Conservation (phyloP, 2,888 invertebrate species). For the Onchidella celtica region DNA sequence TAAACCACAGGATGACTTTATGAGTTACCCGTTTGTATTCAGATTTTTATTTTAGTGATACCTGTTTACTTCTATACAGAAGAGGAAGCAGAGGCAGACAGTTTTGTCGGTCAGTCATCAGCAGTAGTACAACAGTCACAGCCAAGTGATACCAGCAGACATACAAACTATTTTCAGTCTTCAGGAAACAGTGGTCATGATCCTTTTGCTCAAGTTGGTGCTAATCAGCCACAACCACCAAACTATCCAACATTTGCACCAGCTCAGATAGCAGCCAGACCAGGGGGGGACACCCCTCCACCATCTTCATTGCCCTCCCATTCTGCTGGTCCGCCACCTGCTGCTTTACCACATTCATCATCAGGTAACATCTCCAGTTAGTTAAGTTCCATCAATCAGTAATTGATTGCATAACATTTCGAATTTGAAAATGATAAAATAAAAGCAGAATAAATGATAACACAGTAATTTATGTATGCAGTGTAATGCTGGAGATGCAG, state of each 20-base stretch:
- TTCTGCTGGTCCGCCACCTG: not conserved
- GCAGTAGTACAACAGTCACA: too few relatives aligned
- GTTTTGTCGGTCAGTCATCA: slow-evolving; percentile 77
- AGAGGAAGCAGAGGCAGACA: slow-evolving; percentile 80
- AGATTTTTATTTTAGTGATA: too few relatives aligned
- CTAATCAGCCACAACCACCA: slow-evolving; percentile 28
- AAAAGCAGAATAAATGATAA: too few relatives aligned
- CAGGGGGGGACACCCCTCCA: not conserved
- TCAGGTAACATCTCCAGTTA: not conserved
- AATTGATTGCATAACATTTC: too few relatives aligned
- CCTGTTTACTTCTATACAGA: slow-evolving; percentile 57
- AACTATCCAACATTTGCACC: slow-evolving; percentile 5
- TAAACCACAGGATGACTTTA: too few relatives aligned
- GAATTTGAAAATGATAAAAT: too few relatives aligned
- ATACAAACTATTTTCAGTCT: slow-evolving; percentile 46
- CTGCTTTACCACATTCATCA: slow-evolving; percentile 11
- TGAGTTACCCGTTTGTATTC: too few relatives aligned
- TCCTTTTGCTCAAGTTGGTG: slow-evolving; percentile 71
- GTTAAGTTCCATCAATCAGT: too few relatives aligned
- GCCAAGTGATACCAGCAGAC: too few relatives aligned
- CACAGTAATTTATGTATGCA: too few relatives aligned
- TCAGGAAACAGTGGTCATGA: slow-evolving; percentile 56
- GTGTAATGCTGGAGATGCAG: too few relatives aligned
- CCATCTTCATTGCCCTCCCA: not conserved
- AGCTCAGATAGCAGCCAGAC: slow-evolving; percentile 20